Percentiles rank a stretch among this genome's conserved stretches.
These are phyloP conservation scores for Eilema depressum DNA, from an alignment of 2,888 invertebrate species.

Conservation along the genomic window DNA sequence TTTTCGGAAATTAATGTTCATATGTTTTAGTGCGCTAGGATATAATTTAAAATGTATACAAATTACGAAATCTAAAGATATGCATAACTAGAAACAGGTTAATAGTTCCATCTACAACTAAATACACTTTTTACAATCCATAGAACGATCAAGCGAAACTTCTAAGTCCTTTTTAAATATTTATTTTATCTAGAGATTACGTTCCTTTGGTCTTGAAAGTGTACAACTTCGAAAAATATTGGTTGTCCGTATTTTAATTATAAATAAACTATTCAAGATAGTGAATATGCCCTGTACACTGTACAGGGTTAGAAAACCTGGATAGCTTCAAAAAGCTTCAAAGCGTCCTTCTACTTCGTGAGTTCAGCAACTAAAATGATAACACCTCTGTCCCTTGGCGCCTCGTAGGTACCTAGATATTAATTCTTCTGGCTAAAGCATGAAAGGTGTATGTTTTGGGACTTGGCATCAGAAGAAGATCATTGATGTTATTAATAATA, in stretches of 20 bases:
- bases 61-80: constrained; percentile 84
- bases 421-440: too few species aligned
- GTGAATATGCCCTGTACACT: too few species aligned
- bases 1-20: background rate
- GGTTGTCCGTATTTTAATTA: background rate
- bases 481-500: too few species aligned
- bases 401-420: too few species aligned
- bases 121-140: constrained; percentile 86
- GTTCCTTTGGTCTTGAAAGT: constrained; percentile 62
- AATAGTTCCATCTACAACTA: constrained; percentile 84
- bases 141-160: constrained; percentile 80
- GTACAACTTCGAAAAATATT: constrained; percentile 36
- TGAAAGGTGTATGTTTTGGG: too few species aligned
- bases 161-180: constrained; percentile 79
- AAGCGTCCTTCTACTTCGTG: too few species aligned
- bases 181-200: constrained; percentile 70
- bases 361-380: too few species aligned
- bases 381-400: too few species aligned
- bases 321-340: too few species aligned
- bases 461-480: too few species aligned
- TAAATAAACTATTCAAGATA: background rate
- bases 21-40: constrained; percentile 2
- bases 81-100: constrained; percentile 85
- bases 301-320: background rate
- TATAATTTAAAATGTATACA: constrained; percentile 54